Evolutionary conservation across 1,140 invertebrate species (phyloP), one percentile per base, ranked within the genome.

Genomic region (Scaptomyza montana): DNA sequence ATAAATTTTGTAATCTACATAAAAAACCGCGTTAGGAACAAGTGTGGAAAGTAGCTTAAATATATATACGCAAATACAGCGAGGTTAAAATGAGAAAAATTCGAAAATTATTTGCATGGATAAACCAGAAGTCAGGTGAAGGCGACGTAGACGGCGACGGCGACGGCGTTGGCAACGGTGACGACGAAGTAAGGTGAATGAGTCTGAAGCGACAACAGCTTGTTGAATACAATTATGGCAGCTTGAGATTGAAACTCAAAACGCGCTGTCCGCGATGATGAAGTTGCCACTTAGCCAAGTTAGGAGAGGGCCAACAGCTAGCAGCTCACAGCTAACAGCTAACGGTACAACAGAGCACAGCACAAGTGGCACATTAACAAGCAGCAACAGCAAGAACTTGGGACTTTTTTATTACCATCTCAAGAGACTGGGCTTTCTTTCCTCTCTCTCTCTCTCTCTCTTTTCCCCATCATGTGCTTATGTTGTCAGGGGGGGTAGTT

Each of bases 181-280:
- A 30, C 28, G 28, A 6, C 28, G 30, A 33, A 2, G 33, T 36
- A 9, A 21, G 5, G 8, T 36, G 10, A 65, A 43, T 43, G 61
- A 70, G 64, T 65, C 70, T 74, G 71, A 62, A 79, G 84, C 84
- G 84, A 87, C 82, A 82, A 80, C 82, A 87, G 82, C 84, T 87
- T 87, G 82, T 87, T 87, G 82, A 89, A 89, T 89, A 87, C 79
- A 87, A 87, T 87, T 87, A 87, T 89, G 84, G 67, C 60, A 61
- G 64, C 70, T 73, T 56, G 66, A 85, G 81, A 86, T 85, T 85
- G 78, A 80, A 84, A 68, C 74, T 74, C 69, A 64, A 80, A 63
- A 49, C 71, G 49, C 75, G 46, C 59, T 66, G 66, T 64, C 59
- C 54, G 71, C 59, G 78, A 86, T 86, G 82, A 86, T 82, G 82